Evolutionary conservation across 2,888 invertebrate species (phyloP), one percentile per base, ranked within the genome.

Genomic region (Drosophila demipolita): DNA sequence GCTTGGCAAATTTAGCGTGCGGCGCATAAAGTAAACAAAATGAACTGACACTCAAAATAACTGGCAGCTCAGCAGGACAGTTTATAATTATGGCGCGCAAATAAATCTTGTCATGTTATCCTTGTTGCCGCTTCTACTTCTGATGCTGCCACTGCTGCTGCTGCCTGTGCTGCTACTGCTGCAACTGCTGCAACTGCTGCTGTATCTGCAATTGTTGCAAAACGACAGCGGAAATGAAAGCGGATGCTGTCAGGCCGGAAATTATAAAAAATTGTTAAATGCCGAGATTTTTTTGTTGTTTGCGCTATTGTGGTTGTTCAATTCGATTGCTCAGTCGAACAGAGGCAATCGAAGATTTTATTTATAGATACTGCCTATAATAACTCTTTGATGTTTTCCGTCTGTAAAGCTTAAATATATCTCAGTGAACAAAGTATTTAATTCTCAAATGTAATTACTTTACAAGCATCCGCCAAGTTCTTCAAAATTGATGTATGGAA

Each of bases 241-340:
- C 80, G 80, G 66, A 78, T 61, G 66, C 49, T 55, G 53, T 64
- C 71, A 71, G 61, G 52, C 83, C 83, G 83, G 83, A 83, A 83
- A 83, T 83, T 83, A 83, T 89, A 83, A 88, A 83, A 85, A 76
- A 68, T 65, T 66, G 71, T 87, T 79, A 87, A 82, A 82, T 79
- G 71, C 86, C 77, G 80, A 11, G 20, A 73, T 79, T 63, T 72
- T 45, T 53, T 36, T 48, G 2, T 48, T 26, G 11, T 36, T 49
- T 49, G 12, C 20, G 33, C 15, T 45, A 23, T 45, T 79, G 74
- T 48, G 74, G 79, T 63, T 79, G 38, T 58, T 59, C 61, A 61
- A 49, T 67, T 66, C 70, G 65, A 75, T 70, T 70, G 75, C 49
- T 62, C 55, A 52, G 50, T 33, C 45, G 45, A 35, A 32, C 59